phyloP scores from a whole-genome alignment of 2,797 vertebrate species.

The Benthosema pterotum region DNA sequence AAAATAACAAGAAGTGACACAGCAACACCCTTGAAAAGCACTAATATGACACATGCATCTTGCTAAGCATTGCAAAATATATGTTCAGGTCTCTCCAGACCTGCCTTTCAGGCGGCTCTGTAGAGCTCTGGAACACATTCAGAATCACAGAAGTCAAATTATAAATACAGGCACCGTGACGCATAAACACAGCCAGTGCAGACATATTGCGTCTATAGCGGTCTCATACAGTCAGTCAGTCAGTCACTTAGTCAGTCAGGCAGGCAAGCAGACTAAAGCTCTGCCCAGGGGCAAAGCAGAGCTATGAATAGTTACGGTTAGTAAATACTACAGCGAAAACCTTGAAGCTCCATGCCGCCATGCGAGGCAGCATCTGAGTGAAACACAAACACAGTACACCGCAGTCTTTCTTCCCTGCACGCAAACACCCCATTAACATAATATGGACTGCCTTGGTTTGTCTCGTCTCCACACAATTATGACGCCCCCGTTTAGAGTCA shows the following conservation, averaged over 20 bases:
- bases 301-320: constrained; percentile 66
- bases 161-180: not conserved
- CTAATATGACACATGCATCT: too few relatives aligned
- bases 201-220: constrained; percentile 24
- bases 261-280: constrained; percentile 51
- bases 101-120: too few relatives aligned
- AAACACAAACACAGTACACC: constrained; percentile 64
- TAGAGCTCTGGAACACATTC: constrained; percentile 1
- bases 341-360: constrained; percentile 64
- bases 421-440: constrained; percentile 65
- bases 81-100: too few relatives aligned
- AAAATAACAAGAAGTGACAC: too few relatives aligned
- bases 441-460: constrained; percentile 55
- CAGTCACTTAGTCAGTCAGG: too few relatives aligned
- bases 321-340: constrained; percentile 50
- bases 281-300: constrained; percentile 57
- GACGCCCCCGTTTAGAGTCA: constrained; percentile 54
- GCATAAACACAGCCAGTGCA: constrained; percentile 4
- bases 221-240: constrained; percentile 51
- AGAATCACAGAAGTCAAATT: constrained; percentile 10
- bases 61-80: too few relatives aligned
- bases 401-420: constrained; percentile 53
- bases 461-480: constrained; percentile 59
- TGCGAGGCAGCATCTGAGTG: constrained; percentile 53
- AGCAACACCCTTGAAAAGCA: too few relatives aligned